phyloP scores from a whole-genome alignment of 2,888 invertebrate genomes.

The Apomyelois bistriatella region DNA sequence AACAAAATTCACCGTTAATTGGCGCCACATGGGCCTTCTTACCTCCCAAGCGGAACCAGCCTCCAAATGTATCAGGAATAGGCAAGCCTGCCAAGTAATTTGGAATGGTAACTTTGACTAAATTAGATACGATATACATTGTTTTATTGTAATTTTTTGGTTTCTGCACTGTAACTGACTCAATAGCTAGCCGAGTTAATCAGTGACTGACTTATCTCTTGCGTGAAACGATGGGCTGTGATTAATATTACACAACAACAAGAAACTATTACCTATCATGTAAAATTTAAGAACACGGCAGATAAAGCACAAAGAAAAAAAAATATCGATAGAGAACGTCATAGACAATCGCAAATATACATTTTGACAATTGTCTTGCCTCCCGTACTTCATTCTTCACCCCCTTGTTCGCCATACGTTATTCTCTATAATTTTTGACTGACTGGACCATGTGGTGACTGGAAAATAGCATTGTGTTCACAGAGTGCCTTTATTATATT shows the following conservation, averaged over 20 bases:
- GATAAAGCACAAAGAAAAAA: no score
- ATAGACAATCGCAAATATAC: no score
- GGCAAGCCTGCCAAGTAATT: slow-evolving; percentile 91
- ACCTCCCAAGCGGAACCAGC: slow-evolving; percentile 93
- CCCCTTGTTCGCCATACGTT: no score
- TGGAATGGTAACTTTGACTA: slow-evolving; percentile 89
- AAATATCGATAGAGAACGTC: no score
- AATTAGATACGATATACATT: slow-evolving; percentile 88
- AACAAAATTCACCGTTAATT: no score
- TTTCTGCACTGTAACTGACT: slow-evolving; percentile 1
- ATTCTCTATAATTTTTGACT: no score
- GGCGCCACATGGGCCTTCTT: slow-evolving; percentile 22
- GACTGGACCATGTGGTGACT: no score
- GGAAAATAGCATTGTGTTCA: no score
- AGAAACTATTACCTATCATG: not conserved
- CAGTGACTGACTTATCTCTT: slow-evolving; percentile 14
- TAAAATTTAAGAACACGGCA: no score
- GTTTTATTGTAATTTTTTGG: not conserved
- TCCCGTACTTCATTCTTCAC: no score
- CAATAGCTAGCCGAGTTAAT: slow-evolving; percentile 5
- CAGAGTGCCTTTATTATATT: no score
- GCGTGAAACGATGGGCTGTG: not conserved
- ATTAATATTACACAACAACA: not conserved
- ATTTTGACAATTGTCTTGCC: no score
- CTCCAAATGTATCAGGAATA: slow-evolving; percentile 89